Base-by-base conservation (phyloP, 2,113 vertebrate genomes). In the Ellobius talpinus region DNA sequence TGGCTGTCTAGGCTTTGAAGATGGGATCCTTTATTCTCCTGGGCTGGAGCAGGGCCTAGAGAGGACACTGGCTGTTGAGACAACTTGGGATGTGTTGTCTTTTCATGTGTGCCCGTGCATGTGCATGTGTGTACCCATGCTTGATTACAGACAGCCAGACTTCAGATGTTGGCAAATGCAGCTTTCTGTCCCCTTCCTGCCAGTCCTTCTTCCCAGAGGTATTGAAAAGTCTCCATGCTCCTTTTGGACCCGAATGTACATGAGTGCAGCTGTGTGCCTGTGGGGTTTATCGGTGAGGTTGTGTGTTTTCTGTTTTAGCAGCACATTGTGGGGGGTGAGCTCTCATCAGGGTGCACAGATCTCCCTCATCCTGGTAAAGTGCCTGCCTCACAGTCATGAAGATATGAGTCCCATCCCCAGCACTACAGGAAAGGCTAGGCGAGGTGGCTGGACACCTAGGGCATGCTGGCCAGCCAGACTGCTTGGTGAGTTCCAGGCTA, bases 141-240 rank as follows among this genome's bases (percentile, higher is more conserved):
- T 70, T 1, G 84, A 11, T 85, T 31, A 31, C n/a, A 6, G 39
- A 17, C 81, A 85, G n/a, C 26, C 39, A 39, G 58, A 17, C 55
- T 42, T 17, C 4, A 74, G 23, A 2, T 14, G 29, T 31, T 13
- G 7, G 7, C 2, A 19, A 0, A 0, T 10, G 39, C 47, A 14
- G 55, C 6, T 2, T 33, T 26, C 47, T 26, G 2, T 39, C 19
- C 45, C 26, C 55, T 33, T 29, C 50, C 42, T 72, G 52, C 58
- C 23, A 4, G 33, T 36, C 14, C 70, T 72, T 52, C 50, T 31
- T 21, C 42, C 6, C 24, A 39, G 76, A 29, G 17, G 39, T 24
- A 24, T 9, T 2, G 82, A 16, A 29, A 21, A 7, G 31, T 23
- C 52, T 58, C 31, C 3, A 0, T 8, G 52, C 29, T 87, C 33